Base-by-base conservation (phyloP, 30 jellyfish, hydroid and myxozoan genomes). In the Sanderia malayensis region DNA sequence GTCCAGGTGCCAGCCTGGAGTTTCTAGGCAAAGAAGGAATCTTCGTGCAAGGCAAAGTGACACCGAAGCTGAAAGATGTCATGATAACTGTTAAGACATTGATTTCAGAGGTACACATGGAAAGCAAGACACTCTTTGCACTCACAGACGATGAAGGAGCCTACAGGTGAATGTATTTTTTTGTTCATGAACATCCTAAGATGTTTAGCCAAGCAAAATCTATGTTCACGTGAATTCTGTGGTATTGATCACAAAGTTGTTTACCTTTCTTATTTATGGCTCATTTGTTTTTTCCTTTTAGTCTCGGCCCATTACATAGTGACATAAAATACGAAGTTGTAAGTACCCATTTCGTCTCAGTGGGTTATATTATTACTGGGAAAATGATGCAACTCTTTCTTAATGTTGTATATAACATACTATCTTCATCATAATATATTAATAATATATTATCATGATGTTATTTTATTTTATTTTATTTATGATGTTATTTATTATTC, bases 261-360 rank as follows among this genome's bases (percentile, higher is more conserved):
- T n/a, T n/a, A n/a, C n/a, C n/a, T n/a, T n/a, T n/a, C n/a, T n/a
- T n/a, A n/a, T n/a, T n/a, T n/a, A n/a, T n/a, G n/a, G n/a, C n/a
- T n/a, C n/a, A n/a, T 47, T 44, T 46, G 2, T 30, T 44, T 3
- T 63, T 67, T 41, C 0, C 21, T 26, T 86, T 26, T 69, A 90
- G 98, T 32, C 88, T 90, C 44, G 98, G 98, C 2, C 98, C 98
- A 4, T 15, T 90, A 81, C 98, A 90, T 66, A 77, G 95, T 55
- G 98, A 84, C 61, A 67, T 84, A 4, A 49, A 76, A 24, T 70
- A 22, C 62, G 94, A 70, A 27, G 98, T 90, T 25, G 96, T 86
- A 68, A 69, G 96, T 58, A 31, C 19, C n/a, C n/a, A n/a, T n/a
- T n/a, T n/a, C n/a, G n/a, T n/a, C n/a, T n/a, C n/a, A n/a, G n/a